These are phyloP conservation scores for Caenorhabditis remanei DNA, from an alignment of 1,140 invertebrate species.

Conservation along the genomic window DNA sequence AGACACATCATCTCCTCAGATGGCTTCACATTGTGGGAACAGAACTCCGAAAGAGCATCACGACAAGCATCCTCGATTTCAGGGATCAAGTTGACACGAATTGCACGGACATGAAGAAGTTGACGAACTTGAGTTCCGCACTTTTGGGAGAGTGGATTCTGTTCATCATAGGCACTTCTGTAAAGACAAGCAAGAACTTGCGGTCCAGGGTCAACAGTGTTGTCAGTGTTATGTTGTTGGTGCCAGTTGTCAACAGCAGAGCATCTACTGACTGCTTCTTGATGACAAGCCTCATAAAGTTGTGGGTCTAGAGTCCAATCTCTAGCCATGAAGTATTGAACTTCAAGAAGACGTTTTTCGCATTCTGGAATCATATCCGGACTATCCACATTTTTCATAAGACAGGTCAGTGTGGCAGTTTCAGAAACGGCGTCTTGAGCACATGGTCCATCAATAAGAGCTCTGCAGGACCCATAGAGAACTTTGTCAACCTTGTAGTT, in stretches of 20 bases:
- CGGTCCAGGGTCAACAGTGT: conserved; percentile 84
- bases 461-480: conserved; percentile 73
- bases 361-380: conserved; percentile 89
- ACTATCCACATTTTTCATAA: conserved; percentile 90
- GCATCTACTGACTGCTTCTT: conserved; percentile 85
- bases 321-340: conserved; percentile 95
- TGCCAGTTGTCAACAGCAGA: conserved; percentile 87
- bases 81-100: conserved; percentile 91
- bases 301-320: conserved; percentile 90
- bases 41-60: conserved; percentile 86
- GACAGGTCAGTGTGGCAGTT: conserved; percentile 85
- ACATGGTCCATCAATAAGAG: conserved; percentile 75
- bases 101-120: conserved; percentile 91
- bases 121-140: conserved; percentile 86
- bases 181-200: conserved; percentile 93
- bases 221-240: conserved; percentile 79
- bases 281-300: conserved; percentile 88
- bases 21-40: conserved; percentile 84
- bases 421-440: conserved; percentile 74
- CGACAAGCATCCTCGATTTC: conserved; percentile 92
- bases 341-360: conserved; percentile 90
- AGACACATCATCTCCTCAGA: conserved; percentile 86
- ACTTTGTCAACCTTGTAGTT: conserved; percentile 78
- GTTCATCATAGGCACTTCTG: conserved; percentile 83
- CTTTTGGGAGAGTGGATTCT: conserved; percentile 80